Evolutionary conservation across 2,113 vertebrate genomes (phyloP).

Genomic region (Brachypteracias leptosomus): DNA sequence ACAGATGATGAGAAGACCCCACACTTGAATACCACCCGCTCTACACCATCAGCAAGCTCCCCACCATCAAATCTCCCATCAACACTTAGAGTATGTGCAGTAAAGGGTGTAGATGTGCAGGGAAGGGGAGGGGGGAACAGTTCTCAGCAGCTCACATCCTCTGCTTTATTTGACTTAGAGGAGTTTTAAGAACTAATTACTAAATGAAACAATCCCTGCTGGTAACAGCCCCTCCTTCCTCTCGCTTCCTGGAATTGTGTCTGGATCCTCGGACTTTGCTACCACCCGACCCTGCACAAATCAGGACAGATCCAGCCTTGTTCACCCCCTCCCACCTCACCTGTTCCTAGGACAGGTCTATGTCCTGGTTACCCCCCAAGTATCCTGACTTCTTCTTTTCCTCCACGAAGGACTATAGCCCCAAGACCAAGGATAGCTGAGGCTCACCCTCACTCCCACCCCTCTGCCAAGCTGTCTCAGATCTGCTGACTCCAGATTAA

Average conservation of each 20-base stretch:
- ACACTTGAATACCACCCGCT: not conserved
- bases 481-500: not conserved
- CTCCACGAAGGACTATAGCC: not conserved
- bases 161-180: constrained; percentile 9
- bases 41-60: not conserved
- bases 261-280: not conserved
- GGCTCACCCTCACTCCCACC: not conserved
- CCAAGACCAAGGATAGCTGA: not conserved
- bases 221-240: constrained; percentile 33
- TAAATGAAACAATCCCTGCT: constrained; percentile 43
- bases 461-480: not conserved
- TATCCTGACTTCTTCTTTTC: not conserved
- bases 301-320: not conserved
- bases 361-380: not conserved
- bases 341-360: not conserved
- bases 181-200: constrained; percentile 26
- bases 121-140: not conserved
- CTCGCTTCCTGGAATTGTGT: constrained; percentile 39
- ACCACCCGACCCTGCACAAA: not conserved
- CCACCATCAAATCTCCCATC: not conserved
- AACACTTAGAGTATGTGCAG: not conserved
- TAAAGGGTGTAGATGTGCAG: not conserved
- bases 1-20: not conserved
- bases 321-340: not conserved
- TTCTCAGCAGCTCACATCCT: constrained; percentile 26